Base-by-base conservation (phyloP, 2,888 invertebrate species). In the Pristionchus exspectatus region DNA sequence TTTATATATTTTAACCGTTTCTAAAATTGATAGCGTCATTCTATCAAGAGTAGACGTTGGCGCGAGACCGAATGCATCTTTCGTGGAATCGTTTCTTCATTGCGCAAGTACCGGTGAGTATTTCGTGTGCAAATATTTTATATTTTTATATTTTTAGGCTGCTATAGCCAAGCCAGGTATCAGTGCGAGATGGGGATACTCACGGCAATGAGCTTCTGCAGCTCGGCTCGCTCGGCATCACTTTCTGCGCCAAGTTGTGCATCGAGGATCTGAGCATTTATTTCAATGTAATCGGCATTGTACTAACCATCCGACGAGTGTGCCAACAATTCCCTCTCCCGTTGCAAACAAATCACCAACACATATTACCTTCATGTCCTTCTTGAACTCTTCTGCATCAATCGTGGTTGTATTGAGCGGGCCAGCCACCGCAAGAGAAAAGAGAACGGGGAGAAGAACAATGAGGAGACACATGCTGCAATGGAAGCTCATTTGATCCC, bases 301-400 rank as follows among this genome's bases (percentile, higher is more conserved):
- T 33, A 1, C 2, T 30, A 1, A 30, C 10, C 30, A 27, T 72
- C 30, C 72, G 2, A 30, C 30, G n/a, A n/a, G n/a, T n/a, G n/a
- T n/a, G n/a, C n/a, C n/a, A n/a, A n/a, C n/a, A n/a, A n/a, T n/a
- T n/a, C n/a, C n/a, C n/a, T n/a, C n/a, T n/a, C n/a, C n/a, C n/a
- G n/a, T n/a, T n/a, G n/a, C n/a, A n/a, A n/a, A n/a, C n/a, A n/a
- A n/a, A n/a, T n/a, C n/a, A n/a, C n/a, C n/a, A n/a, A n/a, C n/a
- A n/a, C n/a, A n/a, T n/a, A n/a, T n/a, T n/a, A 59, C 84, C 30
- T 87, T 50, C 87, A 87, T 87, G 69, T 69, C 87, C 69, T 87
- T 87, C 66, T 87, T 66, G 87, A 87, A 87, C n/a, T 87, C 87
- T 21, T 87, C 87, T 14, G 69, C 87, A 27, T 87, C 30, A 3